Evolutionary conservation across 2,797 vertebrate species (phyloP), one percentile per base, ranked within the genome.

Genomic region (Malurus splendens): DNA sequence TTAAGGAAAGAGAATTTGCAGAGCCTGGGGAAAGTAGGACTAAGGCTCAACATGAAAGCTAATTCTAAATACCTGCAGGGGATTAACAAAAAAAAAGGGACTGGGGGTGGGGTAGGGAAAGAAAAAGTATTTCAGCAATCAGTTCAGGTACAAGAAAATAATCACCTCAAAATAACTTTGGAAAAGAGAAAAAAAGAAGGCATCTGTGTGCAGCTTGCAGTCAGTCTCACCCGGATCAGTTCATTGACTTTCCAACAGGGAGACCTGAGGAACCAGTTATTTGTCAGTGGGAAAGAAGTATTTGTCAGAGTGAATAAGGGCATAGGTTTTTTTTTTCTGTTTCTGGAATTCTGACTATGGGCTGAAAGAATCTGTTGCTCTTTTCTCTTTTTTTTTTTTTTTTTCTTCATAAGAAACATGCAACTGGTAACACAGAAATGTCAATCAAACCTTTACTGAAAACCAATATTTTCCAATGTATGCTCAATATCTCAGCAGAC

Each of bases 41-140:
- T 91, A 85, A 70, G 77, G 82, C 76, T 78, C 55, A 89, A 94
- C 84, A 86, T 92, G 82, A 94, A 96, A 94, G 84, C 74, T 93
- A 87, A 92, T 93, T 93, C 91, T 91, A 93, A 95, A 94, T 92
- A 95, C 87, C 89, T 95, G 86, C 45, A 91, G 86, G 86, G 86
- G 92, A 96, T 95, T 95, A 94, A 92, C 32, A 41, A 80, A 77
- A 85, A 32, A 89, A 76, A 51, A 33, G n/a, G 73, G 33, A 54
- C 54, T 86, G 42, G 20, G 28, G 30, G 54, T 80, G 56, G 76
- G 75, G 55, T 16, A 76, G 39, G 39, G 45, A 76, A 56, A 82
- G 44, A 86, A 95, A 93, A 92, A 66, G 39, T 80, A 71, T 93
- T 95, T 94, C 75, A 88, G 70, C 45, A 81, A 71, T 87, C 81